Percentiles rank a stretch among this genome's conserved stretches.
These are phyloP conservation scores for Dendroctonus valens DNA, from an alignment of 1,140 invertebrate genomes.

Conservation along the genomic window DNA sequence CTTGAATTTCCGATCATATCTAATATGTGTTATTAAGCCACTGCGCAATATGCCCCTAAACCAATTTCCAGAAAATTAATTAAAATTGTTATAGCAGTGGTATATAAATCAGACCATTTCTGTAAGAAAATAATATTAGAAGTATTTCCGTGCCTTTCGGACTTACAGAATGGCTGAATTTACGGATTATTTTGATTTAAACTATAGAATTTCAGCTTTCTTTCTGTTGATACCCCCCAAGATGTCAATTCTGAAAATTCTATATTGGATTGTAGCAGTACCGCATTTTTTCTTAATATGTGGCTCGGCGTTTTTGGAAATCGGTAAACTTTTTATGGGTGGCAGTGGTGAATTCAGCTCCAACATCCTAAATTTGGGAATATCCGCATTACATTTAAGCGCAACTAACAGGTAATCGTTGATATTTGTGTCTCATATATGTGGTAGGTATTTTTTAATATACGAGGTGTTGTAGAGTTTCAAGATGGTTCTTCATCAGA, in stretches of 20 bases:
- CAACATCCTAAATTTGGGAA: conserved; percentile 13
- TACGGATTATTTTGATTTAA: conserved; percentile 1
- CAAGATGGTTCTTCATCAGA: conserved; percentile 3
- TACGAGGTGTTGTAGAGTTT: background rate
- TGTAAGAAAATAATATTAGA: background rate
- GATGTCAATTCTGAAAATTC: background rate
- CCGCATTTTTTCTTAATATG: conserved; percentile 4
- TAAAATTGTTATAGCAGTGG: background rate
- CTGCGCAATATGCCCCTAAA: background rate
- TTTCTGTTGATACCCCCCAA: conserved; percentile 11
- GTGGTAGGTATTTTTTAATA: too few relatives aligned
- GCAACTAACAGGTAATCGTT: too few relatives aligned
- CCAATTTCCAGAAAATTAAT: background rate
- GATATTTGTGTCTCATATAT: too few relatives aligned
- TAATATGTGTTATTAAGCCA: background rate
- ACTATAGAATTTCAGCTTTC: background rate
- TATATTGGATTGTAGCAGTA: background rate
- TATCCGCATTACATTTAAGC: background rate
- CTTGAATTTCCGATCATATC: background rate
- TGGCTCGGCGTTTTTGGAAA: conserved; percentile 3
- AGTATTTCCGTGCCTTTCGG: background rate
- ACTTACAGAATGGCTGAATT: background rate
- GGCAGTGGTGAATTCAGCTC: conserved; percentile 8
- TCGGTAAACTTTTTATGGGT: background rate
- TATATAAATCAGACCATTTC: background rate